A percentile compares a stretch with the other conserved stretches of the same genome.
Conservation (phyloP, 2,797 vertebrate genomes). For the Mareca strepera region DNA sequence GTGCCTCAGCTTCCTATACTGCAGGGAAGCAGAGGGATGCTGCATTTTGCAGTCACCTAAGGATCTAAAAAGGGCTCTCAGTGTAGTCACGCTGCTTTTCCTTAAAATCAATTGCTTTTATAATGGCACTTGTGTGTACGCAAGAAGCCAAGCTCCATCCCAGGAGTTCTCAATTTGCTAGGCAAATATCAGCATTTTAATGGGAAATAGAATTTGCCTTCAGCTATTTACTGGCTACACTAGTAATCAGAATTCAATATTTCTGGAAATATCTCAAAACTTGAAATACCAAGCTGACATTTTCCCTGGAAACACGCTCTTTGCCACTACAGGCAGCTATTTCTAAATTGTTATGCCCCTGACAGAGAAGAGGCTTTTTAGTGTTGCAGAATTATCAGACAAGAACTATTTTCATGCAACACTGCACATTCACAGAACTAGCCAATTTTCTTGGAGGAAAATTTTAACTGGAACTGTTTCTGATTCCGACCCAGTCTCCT, state of each 20-base stretch:
- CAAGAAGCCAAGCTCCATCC: neutral
- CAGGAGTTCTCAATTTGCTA: neutral
- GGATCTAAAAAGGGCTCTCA: neutral
- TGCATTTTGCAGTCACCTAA: neutral
- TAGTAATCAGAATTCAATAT: conserved; percentile 36
- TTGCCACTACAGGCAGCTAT: neutral
- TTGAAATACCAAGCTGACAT: conserved; percentile 47
- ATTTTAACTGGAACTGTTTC: neutral
- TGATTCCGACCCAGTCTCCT: neutral
- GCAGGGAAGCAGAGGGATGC: neutral
- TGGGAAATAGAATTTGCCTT: conserved; percentile 19
- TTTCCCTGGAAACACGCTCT: conserved; percentile 13
- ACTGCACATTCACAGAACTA: neutral
- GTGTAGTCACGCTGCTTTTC: neutral
- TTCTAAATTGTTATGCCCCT: neutral
- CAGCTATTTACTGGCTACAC: conserved; percentile 20
- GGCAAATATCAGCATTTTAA: conserved; percentile 36
- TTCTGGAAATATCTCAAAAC: conserved; percentile 25
- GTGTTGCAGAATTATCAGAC: neutral
- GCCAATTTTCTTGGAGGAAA: neutral
- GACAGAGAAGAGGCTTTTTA: neutral
- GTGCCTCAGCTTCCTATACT: neutral
- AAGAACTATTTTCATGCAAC: neutral
- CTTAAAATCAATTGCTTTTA: conserved; percentile 14
- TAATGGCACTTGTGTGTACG: neutral